A percentile compares a stretch with the other conserved stretches of the same genome.
phyloP scores from a whole-genome alignment of 1,140 invertebrate genomes.

The Eupristina koningsbergeri region DNA sequence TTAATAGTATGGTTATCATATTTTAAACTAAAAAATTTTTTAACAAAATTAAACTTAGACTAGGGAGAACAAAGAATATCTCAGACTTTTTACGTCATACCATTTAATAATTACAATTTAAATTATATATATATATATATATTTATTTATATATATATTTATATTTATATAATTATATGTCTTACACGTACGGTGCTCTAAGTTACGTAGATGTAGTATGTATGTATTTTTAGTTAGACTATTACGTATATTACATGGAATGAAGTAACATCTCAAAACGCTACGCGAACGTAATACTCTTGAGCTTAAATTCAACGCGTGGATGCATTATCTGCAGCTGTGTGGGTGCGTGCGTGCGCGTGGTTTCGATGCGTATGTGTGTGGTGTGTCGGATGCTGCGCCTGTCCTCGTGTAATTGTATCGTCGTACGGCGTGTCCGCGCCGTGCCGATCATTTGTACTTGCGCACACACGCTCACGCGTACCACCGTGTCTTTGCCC shows the following conservation, averaged over 20 bases:
- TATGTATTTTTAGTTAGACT: conserved; percentile 72
- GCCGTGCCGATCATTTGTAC: no score
- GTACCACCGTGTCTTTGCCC: conserved; percentile 34
- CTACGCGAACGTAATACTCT: conserved; percentile 72
- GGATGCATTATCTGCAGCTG: conserved; percentile 60
- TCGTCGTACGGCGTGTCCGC: no score
- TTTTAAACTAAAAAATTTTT: not conserved
- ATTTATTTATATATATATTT: conserved; percentile 55
- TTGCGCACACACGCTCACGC: not conserved
- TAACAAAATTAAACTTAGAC: conserved; percentile 43
- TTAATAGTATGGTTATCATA: not conserved
- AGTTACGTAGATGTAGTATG: conserved; percentile 71
- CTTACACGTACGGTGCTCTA: conserved; percentile 73
- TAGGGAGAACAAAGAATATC: conserved; percentile 48
- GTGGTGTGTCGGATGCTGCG: not conserved
- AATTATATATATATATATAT: conserved; percentile 72
- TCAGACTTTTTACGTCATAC: conserved; percentile 68
- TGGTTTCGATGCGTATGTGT: conserved; percentile 30
- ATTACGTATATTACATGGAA: conserved; percentile 75
- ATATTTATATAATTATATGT: conserved; percentile 53
- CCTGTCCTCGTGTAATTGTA: no score
- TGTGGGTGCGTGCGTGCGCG: conserved; percentile 22
- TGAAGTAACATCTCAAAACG: conserved; percentile 73
- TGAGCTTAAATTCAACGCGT: conserved; percentile 70
- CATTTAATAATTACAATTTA: conserved; percentile 75